Conservation (phyloP, 2,113 vertebrate genomes). For the Apaloderma vittatum region DNA sequence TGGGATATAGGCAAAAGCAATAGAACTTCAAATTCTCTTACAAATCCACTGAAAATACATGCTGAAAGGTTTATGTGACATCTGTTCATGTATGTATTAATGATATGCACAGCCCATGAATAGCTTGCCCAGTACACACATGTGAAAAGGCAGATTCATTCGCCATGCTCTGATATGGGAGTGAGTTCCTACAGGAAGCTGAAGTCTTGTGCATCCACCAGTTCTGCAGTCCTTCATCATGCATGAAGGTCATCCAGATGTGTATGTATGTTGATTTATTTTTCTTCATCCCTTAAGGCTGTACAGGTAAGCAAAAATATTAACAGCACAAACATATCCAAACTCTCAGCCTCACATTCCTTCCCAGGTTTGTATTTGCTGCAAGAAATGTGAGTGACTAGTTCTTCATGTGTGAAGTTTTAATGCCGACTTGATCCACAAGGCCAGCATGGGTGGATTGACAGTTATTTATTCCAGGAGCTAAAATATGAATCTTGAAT, state of each 20-base stretch:
- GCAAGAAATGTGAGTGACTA: neutral
- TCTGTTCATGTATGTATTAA: neutral
- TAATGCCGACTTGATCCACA: neutral
- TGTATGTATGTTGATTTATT: neutral
- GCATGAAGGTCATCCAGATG: neutral
- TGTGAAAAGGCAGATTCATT: neutral
- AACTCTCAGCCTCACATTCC: neutral
- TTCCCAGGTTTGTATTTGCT: rapidly evolving
- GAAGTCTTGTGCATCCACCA: neutral
- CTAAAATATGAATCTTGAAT: slow-evolving; percentile 65
- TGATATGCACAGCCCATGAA: neutral
- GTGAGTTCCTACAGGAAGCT: neutral
- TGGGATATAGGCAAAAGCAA: neutral
- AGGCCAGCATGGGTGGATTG: neutral
- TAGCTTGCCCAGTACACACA: neutral
- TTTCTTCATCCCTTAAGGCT: neutral
- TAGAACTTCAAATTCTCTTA: neutral
- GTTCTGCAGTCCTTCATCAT: neutral
- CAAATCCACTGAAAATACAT: neutral
- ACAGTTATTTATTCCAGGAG: slow-evolving; percentile 49
- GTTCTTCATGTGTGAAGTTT: neutral
- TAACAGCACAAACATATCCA: neutral
- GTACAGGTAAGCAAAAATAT: neutral
- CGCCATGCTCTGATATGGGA: neutral
- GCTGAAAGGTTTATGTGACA: neutral